Base-by-base conservation (phyloP, 2,113 vertebrate genomes). In the Sciurus niger region DNA sequence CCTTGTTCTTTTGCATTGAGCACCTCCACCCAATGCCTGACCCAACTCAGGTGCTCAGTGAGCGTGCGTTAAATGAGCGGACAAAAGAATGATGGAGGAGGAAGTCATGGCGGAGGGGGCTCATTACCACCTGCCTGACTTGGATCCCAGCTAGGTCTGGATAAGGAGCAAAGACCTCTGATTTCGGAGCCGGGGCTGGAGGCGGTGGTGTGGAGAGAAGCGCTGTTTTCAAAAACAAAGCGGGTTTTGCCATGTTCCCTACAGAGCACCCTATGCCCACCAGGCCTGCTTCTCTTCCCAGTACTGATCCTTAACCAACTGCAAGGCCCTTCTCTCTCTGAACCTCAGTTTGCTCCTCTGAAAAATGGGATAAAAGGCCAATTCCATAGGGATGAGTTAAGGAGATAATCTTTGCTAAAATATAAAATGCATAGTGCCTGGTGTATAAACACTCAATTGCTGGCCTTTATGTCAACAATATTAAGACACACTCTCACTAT, bases 301-400 rank as follows among this genome's bases (percentile, higher is more conserved):
- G 28, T 6, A 10, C 78, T 2, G 24, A 24, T 18, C 7, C 60
- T 34, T 55, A 48, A 58, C 9, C 34, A 83, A 9, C 73, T 40
- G 13, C 7, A 24, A 51, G 58, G 34, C 18, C 53, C 86, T 34
- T 72, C 32, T 13, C 43, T 84, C 58, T 70, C 37, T 51, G 43
- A 80, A 58, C 76, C 86, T 95, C 51, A 48, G 73, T 48, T 60
- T 96, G 32, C 63, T 84, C 48, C 51, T 55, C 55, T 65, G 63
- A 86, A 82, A 93, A 93, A 85, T 63, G 60, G 58, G 48, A 37
- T 12, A 48, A 6, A n/a, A 2, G 46, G 22, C 73, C 73, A 34
- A 40, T 51, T 76, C 67, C 58, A 25, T 14, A 73, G n/a, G 16
- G 32, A 11, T 32, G 48, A 80, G 14, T 53, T 65, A 8, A 25